Base-by-base conservation (phyloP, 2,113 vertebrate species). In the Pseudonaja textilis region DNA sequence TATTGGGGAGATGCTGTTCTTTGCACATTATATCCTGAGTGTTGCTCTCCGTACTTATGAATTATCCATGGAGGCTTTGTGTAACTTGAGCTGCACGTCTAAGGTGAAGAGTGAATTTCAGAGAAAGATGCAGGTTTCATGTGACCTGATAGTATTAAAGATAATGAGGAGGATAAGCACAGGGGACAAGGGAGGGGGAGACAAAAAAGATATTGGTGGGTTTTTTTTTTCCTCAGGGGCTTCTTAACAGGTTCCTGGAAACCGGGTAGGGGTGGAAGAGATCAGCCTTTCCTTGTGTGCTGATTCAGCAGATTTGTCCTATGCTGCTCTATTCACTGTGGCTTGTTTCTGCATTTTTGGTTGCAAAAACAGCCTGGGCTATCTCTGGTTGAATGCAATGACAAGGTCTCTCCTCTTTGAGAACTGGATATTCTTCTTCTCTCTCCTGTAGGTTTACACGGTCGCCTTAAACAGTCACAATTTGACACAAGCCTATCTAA, bases 61-160 rank as follows among this genome's bases (percentile, higher is more conserved):
- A 91, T 90, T 92, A 95, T 89, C 90, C 69, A 90, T 16, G 42
- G 69, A 93, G 90, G 92, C 95, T 95, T 93, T 12, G 11, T 93
- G 91, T 88, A 45, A 96, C 93, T 96, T 92, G 0, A 92, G 0
- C n/a, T 7, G 5, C 25, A 18, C 91, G 4, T 61, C 47, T 92
- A 0, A 0, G 88, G 50, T 25, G 69, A 90, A 61, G 50, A 94
- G 69, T 34, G 39, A 23, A 89, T 92, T 89, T 90, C 56, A 86
- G 69, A 52, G 56, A 26, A 88, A 69, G 55, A 85, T 23, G 34
- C 59, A 56, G 69, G 55, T n/a, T 91, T 89, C 69, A 61, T 57
- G 88, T 89, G 88, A 87, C 0, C 3, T 12, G 52, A 74, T 0
- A 25, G 88, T 87, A 47, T 61, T 59, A 86, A 0, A 55, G 88